Base-by-base conservation (phyloP, 2,113 vertebrate genomes). In the Pelmatolapia mariae region DNA sequence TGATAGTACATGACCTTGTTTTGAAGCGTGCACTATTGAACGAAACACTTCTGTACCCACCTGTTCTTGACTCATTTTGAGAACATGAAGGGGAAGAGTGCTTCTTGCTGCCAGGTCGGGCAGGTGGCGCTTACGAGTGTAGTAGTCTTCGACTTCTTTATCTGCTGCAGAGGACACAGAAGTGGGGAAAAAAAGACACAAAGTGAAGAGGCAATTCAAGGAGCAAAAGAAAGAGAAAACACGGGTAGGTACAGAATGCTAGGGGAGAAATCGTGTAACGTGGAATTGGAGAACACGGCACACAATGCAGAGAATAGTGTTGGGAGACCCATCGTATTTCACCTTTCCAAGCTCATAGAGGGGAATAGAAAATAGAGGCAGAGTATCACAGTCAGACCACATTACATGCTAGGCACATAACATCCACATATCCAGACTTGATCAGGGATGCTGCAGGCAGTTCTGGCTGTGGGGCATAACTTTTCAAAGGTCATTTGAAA, bases 121-220 rank as follows among this genome's bases (percentile, higher is more conserved):
- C 90, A 99, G 97, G 90, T 99, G 98, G 68, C 98, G 96, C 92
- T 98, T 97, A 76, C 98, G 97, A 94, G 96, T 98, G 94, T 99
- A 99, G 95, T 99, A 99, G 13, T 99, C 99, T 0, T 99, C 98
- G 3, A 98, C 97, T 5, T 99, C 99, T 95, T 99, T 99, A 95
- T 99, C 99, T 66, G 97, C 99, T 99, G 96, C 22, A 85, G 91
- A 94, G 90, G 71, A 85, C 73, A 91, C 1, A 47, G 82, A 53
- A 57, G 47, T 83, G 33, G 29, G 10, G 2, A 52, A 61, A 57
- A 22, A 80, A 33, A 76, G 52, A 26, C 57, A 73, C 68, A 13
- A 47, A 54, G 82, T 88, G 81, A 90, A 83, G 82, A 86, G 79
- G 66, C 45, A 73, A 50, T 81, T 73, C 52, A 59, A 47, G 56